A percentile compares a stretch with the other conserved stretches of the same genome.
Evolutionary conservation across 2,113 vertebrate genomes (phyloP).

Genomic region (Campylomormyrus numenius): DNA sequence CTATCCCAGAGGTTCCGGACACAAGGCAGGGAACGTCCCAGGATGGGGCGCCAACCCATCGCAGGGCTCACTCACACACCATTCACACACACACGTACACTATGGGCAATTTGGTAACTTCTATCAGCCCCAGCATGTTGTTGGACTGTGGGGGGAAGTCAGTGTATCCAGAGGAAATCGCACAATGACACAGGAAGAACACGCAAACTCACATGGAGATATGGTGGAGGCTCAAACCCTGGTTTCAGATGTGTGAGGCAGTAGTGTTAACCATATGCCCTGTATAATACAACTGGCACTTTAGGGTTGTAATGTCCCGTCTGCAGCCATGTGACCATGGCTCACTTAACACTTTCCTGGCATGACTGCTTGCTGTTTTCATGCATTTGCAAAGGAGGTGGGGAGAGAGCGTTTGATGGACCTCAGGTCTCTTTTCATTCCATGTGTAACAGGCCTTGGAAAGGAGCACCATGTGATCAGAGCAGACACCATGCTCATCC

Average conservation of each 20-base stretch:
- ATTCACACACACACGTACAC: not conserved
- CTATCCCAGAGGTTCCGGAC: not conserved
- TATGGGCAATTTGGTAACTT: not conserved
- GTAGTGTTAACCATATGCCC: not conserved
- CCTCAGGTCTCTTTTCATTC: not conserved
- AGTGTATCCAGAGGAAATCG: not conserved
- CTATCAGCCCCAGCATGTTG: not conserved
- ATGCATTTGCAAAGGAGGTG: not conserved
- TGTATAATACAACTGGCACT: not conserved
- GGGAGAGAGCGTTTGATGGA: not conserved
- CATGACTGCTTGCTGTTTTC: not conserved
- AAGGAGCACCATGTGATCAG: conserved; percentile 2
- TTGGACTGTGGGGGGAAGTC: not conserved
- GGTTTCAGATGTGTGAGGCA: not conserved
- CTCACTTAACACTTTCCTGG: not conserved
- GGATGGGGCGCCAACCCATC: not conserved
- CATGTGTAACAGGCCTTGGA: conserved; percentile 15
- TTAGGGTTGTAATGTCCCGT: not conserved
- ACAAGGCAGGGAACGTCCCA: not conserved
- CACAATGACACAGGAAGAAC: not conserved
- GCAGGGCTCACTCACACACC: not conserved
- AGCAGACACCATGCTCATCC: conserved; percentile 40
- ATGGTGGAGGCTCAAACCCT: not conserved
- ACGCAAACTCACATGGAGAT: not conserved
- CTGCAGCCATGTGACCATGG: not conserved